Base-by-base conservation (phyloP, 2,888 invertebrate genomes). In the Caenorhabditis macrosperma region DNA sequence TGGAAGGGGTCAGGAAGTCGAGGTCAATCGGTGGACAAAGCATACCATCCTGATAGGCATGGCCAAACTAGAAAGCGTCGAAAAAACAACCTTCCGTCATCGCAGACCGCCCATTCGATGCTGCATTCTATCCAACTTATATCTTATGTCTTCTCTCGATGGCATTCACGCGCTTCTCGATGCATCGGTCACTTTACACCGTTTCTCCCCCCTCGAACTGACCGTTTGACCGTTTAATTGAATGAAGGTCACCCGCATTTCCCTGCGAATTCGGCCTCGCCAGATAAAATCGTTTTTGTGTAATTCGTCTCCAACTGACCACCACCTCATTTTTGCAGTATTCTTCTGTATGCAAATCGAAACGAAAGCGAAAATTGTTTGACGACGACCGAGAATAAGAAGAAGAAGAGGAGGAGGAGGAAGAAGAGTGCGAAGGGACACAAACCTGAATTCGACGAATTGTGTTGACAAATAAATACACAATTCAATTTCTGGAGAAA, bases 391-490 rank as follows among this genome's bases (percentile, higher is more conserved):
- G 41, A 54, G 30, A 63, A 50, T 20, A 41, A 24, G 38, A 66
- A 55, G 44, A 24, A 44, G 61, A 38, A 59, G 44, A 15, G 41
- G 30, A 41, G 44, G 46, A 33, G 30, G n/a, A 30, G 44, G 9
- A 46, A 63, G 48, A 33, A 22, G 46, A 61, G 38, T 41, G 41
- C 22, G 44, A 17, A 9, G 24, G n/a, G 26, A 26, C 15, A 24
- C 54, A 61, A 57, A 72, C 72, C 72, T 72, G 72, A 64, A 72
- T 72, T 72, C 63, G 72, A 72, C 72, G 72, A 72, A 72, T 72
- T 57, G 35, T 64, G 64, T 72, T 57, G 48, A 41, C 72, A 63
- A 63, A 63, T 22, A 48, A 26, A 30, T 48, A 55, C 44, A 61
- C 44, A 61, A 61, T 54, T 46, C 28, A 35, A 57, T 44, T 38